These are phyloP conservation scores for Ryuthela nishihirai DNA, from an alignment of 2,888 invertebrate species.

Conservation along the genomic window DNA sequence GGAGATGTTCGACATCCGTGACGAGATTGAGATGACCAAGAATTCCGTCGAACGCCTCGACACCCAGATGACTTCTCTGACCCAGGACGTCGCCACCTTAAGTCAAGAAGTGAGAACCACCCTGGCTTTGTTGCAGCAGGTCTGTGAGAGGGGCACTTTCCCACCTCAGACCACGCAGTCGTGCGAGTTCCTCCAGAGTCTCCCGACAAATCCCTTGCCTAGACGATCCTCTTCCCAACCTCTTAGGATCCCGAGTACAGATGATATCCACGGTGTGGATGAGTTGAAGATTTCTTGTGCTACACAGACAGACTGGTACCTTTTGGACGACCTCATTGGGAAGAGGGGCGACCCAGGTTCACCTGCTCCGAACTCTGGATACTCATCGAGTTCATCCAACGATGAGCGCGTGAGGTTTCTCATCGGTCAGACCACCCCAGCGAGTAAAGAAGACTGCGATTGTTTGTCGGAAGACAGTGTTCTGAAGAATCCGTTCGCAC, in stretches of 20 bases:
- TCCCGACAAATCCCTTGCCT: constrained; percentile 14
- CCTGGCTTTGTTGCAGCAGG: constrained; percentile 39
- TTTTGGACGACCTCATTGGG: constrained; percentile 38
- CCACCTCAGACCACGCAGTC: constrained; percentile 28
- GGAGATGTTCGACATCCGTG: constrained; percentile 36
- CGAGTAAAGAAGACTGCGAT: constrained; percentile 21
- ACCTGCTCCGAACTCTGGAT: constrained; percentile 36
- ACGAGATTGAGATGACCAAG: constrained; percentile 40
- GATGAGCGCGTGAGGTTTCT: constrained; percentile 38
- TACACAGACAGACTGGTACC: constrained; percentile 41
- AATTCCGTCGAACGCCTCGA: constrained; percentile 67
- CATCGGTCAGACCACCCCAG: constrained; percentile 19
- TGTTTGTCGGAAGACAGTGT: constrained; percentile 34
- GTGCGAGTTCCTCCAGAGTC: constrained; percentile 27
- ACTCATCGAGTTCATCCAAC: constrained; percentile 35
- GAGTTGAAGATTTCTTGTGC: no score
- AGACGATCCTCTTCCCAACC: constrained; percentile 33
- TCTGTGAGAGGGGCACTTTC: constrained; percentile 8
- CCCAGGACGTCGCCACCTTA: constrained; percentile 79
- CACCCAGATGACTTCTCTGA: constrained; percentile 73
- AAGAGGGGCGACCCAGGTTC: constrained; percentile 28
- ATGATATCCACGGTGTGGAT: background rate
- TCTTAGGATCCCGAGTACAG: constrained; percentile 16
- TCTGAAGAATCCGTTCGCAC: constrained; percentile 20
- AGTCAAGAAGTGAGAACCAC: constrained; percentile 66